Percentiles rank a stretch among this genome's conserved stretches.
These are phyloP conservation scores for Vimba vimba DNA, from an alignment of 2,113 vertebrate genomes.

Conservation along the genomic window DNA sequence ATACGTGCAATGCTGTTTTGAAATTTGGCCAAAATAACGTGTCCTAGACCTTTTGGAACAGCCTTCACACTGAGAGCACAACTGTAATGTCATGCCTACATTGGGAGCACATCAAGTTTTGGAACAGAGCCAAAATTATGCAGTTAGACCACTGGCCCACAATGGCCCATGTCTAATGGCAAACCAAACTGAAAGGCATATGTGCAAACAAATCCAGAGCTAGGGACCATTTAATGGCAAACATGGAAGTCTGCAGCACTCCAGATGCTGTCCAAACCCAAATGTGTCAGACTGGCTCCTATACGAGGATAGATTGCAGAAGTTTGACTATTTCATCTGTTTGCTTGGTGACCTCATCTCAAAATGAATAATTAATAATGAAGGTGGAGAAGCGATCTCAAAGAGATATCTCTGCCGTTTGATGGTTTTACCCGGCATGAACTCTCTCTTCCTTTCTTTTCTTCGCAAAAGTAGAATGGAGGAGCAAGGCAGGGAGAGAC, in stretches of 20 bases:
- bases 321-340: conserved; percentile 58
- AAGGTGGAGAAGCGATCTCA: conserved; percentile 53
- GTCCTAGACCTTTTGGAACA: not conserved
- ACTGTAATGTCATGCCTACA: not conserved
- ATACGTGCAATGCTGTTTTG: not conserved
- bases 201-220: conserved; percentile 46
- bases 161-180: conserved; percentile 37
- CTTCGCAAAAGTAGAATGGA: conserved; percentile 13
- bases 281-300: conserved; percentile 50
- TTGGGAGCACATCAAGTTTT: conserved; percentile 8
- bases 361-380: conserved; percentile 67
- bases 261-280: conserved; percentile 41
- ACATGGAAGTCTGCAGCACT: conserved; percentile 33
- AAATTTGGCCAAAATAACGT: not conserved
- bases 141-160: conserved; percentile 27
- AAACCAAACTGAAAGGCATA: conserved; percentile 42
- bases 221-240: conserved; percentile 46
- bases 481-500: conserved; percentile 8
- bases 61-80: not conserved
- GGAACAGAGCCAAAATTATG: conserved; percentile 38
- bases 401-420: conserved; percentile 30
- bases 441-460: conserved; percentile 16
- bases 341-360: conserved; percentile 65
- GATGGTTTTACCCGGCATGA: conserved; percentile 43
- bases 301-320: conserved; percentile 51